phyloP scores from a whole-genome alignment of 2,797 vertebrate genomes.

The Moxostoma hubbsi region DNA sequence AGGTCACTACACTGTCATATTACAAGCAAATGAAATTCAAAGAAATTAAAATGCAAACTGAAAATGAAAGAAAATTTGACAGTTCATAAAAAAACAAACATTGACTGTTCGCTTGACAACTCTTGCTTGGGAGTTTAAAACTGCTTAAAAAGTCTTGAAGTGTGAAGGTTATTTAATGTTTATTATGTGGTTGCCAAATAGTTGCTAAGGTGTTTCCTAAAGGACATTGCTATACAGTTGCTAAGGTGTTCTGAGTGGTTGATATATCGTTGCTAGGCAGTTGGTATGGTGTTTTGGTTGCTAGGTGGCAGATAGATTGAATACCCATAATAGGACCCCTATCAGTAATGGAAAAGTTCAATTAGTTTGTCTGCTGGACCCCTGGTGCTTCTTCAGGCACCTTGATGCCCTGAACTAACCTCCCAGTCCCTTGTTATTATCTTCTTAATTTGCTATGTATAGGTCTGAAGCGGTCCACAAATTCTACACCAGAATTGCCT shows the following conservation, averaged over 20 bases:
- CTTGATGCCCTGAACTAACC: not conserved
- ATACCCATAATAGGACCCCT: too few relatives aligned
- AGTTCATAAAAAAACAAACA: not conserved
- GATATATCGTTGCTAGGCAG: not conserved
- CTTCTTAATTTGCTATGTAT: conserved; percentile 4
- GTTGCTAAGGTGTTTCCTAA: too few relatives aligned
- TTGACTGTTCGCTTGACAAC: too few relatives aligned
- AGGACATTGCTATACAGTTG: not conserved
- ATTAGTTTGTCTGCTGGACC: too few relatives aligned
- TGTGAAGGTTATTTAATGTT: too few relatives aligned
- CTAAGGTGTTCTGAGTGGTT: not conserved
- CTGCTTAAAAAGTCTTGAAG: not conserved
- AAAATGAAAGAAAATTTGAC: too few relatives aligned
- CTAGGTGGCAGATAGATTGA: too few relatives aligned
- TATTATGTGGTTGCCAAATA: too few relatives aligned
- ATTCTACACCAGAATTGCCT: conserved; percentile 16
- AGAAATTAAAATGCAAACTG: not conserved
- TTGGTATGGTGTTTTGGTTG: not conserved
- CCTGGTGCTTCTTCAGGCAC: too few relatives aligned
- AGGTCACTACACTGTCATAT: not conserved
- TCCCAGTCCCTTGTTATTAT: not conserved
- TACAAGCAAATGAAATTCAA: not conserved
- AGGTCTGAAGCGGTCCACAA: not conserved
- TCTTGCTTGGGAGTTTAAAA: too few relatives aligned
- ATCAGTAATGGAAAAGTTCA: too few relatives aligned